Conservation (phyloP, 35 echinoderm and acorn worm species). For the Ptychodera flava region DNA sequence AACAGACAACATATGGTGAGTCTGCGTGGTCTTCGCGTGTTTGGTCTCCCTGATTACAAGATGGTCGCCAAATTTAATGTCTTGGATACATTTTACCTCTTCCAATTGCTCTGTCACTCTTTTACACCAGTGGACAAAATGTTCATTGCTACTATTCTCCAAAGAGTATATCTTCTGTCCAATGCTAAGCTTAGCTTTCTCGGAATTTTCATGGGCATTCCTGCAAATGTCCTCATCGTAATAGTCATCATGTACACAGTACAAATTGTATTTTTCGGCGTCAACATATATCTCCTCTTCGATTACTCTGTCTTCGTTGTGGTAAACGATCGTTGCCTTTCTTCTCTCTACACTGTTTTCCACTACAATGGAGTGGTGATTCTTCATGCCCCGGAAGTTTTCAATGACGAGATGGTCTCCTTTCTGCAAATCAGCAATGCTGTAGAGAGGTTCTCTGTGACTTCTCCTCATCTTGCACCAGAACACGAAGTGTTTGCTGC, state of each 20-base stretch:
- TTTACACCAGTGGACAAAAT: too few species aligned
- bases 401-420: background rate
- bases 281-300: background rate
- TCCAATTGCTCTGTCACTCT: too few species aligned
- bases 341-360: background rate
- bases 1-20: too few species aligned
- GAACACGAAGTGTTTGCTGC: background rate
- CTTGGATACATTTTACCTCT: too few species aligned
- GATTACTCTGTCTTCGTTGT: background rate
- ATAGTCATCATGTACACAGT: background rate
- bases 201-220: too few species aligned
- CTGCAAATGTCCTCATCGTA: background rate
- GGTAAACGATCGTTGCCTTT: background rate
- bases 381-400: background rate
- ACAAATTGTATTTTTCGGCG: background rate
- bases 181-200: too few species aligned
- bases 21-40: too few species aligned
- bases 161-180: too few species aligned
- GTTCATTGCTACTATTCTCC: too few species aligned
- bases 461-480: background rate
- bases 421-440: background rate
- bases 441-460: background rate
- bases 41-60: too few species aligned
- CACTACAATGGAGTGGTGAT: background rate
- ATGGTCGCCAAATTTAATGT: too few species aligned